phyloP scores from a whole-genome alignment of 2,113 vertebrate species.

The Engraulis encrasicolus region DNA sequence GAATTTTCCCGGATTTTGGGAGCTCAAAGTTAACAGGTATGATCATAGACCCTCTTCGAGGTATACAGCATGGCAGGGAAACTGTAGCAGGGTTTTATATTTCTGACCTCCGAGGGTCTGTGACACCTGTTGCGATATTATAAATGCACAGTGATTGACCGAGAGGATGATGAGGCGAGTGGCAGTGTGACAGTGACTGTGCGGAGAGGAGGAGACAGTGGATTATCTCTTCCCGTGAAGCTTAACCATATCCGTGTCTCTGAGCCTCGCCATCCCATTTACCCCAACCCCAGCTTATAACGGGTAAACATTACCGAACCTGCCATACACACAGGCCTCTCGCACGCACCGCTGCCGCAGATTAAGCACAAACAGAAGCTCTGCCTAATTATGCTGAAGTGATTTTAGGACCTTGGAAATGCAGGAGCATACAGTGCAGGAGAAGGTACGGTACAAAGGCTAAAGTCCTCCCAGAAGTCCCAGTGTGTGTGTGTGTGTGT shows the following conservation, averaged over 20 bases:
- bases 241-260: background rate
- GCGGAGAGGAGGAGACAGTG: background rate
- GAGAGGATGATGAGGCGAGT: background rate
- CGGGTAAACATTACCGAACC: background rate
- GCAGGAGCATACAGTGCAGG: background rate
- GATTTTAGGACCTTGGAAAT: background rate
- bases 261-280: slow-evolving; percentile 7
- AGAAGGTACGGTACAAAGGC: background rate
- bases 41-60: too few relatives aligned
- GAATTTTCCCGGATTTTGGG: too few relatives aligned
- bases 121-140: background rate
- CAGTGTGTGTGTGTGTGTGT: too few relatives aligned
- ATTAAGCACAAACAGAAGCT: background rate
- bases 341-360: background rate
- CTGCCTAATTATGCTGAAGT: background rate
- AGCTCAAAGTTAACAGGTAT: too few relatives aligned
- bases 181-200: too few relatives aligned
- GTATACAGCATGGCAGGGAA: too few relatives aligned
- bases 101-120: too few relatives aligned
- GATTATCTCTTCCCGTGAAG: background rate
- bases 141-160: background rate
- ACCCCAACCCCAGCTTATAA: background rate
- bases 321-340: background rate
- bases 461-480: background rate
- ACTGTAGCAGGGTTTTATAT: too few relatives aligned